Percentiles rank a stretch among this genome's conserved stretches.
Conservation (phyloP, 2,113 vertebrate species). For the Prunella fulvescens region DNA sequence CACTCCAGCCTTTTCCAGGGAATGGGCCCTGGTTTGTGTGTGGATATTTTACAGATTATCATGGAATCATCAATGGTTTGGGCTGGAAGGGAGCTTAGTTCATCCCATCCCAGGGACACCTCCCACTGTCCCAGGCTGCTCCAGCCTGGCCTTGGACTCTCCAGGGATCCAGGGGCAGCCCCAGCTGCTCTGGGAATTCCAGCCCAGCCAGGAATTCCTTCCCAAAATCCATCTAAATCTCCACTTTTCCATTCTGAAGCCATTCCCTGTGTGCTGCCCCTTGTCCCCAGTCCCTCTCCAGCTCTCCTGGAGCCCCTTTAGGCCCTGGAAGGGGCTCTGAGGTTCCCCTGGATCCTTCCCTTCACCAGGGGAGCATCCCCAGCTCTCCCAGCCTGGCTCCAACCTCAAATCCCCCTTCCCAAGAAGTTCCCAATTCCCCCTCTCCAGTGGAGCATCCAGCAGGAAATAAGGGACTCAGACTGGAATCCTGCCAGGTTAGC, state of each 20-base stretch:
- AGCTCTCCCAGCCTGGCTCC: background rate
- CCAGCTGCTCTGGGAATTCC: background rate
- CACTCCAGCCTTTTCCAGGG: background rate
- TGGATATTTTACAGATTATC: rapidly evolving
- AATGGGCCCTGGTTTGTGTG: rapidly evolving
- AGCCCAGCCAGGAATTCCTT: background rate
- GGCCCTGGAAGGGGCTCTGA: background rate
- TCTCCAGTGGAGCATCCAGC: background rate
- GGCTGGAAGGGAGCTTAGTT: background rate
- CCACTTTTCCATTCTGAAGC: rapidly evolving
- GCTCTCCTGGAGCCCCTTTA: background rate
- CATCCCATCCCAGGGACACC: background rate
- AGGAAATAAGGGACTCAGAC: background rate
- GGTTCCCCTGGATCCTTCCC: background rate
- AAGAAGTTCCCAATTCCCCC: background rate
- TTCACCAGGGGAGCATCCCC: background rate
- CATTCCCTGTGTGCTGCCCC: background rate
- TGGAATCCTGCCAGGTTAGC: constrained; percentile 21
- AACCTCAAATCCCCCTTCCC: background rate
- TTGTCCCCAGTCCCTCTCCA: background rate
- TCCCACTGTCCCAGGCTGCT: rapidly evolving
- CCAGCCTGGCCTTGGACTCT: background rate
- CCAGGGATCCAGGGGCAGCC: background rate
- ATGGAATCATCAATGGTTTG: background rate
- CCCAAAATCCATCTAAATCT: background rate